Evolutionary conservation across 1,140 invertebrate genomes (phyloP), one percentile per base, ranked within the genome.

Genomic region (Spodoptera litura): DNA sequence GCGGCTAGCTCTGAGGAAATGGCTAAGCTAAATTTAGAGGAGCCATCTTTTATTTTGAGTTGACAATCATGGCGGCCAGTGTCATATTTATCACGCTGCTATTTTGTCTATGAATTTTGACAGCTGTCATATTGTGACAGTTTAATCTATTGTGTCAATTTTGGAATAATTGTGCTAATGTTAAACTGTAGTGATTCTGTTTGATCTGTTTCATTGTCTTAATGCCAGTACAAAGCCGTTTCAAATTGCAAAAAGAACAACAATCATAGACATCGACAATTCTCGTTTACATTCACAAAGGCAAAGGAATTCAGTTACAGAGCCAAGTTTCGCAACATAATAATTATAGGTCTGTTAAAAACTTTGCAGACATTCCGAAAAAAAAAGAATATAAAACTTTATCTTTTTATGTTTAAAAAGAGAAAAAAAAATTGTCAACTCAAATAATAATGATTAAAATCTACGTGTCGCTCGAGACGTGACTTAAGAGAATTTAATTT

Each of bases 391-490:
- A 64, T 38, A 56, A 44, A 66, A 66, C 64, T 68, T 27, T 68
- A 56, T 31, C 25, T 49, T 66, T 66, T 58, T 56, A 25, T 25
- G 49, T 25, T 27, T 20, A 27, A 77, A 68, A 68, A 53, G 13
- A 12, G 12, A 13, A 9, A 70, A 64, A 64, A 64, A 64, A 62
- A 76, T 53, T 56, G 12, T 58, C 25, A 56, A 55, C 52, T 66
- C 35, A 77, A 76, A 73, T 58, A 77, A 66, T 68, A 68, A 77
- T 66, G 74, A 82, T 72, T 71, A 81, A 85, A 82, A 78, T 79
- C 73, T 75, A 75, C 73, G 58, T 61, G 73, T 75, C 58, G 53
- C 59, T 11, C 25, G 49, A 11, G 59, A 75, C 73, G 73, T 75
- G 73, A 75, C 73, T 75, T 64, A 35, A 75, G 73, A 15, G 27